phyloP scores from a whole-genome alignment of 2,888 invertebrate genomes.

The Parthenolecanium corni region DNA sequence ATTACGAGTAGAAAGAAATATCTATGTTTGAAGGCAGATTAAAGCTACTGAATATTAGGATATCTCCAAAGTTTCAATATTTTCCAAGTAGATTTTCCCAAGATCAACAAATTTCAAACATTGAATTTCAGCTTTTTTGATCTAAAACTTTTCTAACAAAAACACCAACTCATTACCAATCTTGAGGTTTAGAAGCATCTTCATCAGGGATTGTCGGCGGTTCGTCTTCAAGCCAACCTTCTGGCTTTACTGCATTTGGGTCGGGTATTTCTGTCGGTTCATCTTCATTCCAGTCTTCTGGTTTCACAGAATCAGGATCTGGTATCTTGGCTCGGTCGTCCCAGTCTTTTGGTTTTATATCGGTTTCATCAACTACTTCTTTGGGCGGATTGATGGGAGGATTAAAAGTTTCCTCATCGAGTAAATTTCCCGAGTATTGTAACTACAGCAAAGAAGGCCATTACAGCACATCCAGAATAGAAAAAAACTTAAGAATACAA shows the following conservation, averaged over 20 bases:
- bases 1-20: too few species aligned
- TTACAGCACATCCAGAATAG: not conserved
- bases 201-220: constrained; percentile 76
- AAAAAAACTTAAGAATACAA: not conserved
- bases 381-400: constrained; percentile 91
- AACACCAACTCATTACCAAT: constrained; percentile 54
- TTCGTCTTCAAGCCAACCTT: constrained; percentile 88
- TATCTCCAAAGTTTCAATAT: too few species aligned
- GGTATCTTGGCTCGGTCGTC: constrained; percentile 89
- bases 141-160: too few species aligned
- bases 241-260: constrained; percentile 68
- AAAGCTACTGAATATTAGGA: too few species aligned
- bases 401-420: constrained; percentile 63
- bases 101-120: too few species aligned
- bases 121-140: too few species aligned
- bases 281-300: constrained; percentile 93
- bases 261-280: constrained; percentile 84
- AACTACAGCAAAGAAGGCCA: constrained; percentile 25
- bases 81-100: too few species aligned
- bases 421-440: constrained; percentile 60
- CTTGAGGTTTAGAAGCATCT: constrained; percentile 71
- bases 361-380: constrained; percentile 54
- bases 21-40: too few species aligned
- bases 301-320: constrained; percentile 77
- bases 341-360: constrained; percentile 77